Evolutionary conservation across 1,140 invertebrate species (phyloP).

Genomic region (Augochlora pura): DNA sequence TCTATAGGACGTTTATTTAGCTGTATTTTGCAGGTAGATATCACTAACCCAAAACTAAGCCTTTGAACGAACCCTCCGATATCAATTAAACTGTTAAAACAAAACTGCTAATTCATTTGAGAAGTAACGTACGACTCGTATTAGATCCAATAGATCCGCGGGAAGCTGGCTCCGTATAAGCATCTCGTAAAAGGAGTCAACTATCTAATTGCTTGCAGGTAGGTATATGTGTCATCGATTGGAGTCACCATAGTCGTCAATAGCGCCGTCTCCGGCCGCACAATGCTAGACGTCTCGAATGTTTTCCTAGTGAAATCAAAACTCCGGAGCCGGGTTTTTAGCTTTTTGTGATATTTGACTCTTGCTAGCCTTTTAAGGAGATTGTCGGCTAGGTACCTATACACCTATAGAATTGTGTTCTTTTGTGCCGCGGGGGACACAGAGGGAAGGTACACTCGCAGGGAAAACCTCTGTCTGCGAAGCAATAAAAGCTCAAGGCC

Average conservation of each 20-base stretch:
- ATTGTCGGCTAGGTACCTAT: conserved; percentile 38
- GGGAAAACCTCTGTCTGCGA: conserved; percentile 29
- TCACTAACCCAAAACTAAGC: too few species aligned
- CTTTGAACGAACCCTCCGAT: too few species aligned
- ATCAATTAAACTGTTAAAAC: neutral
- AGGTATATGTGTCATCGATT: neutral
- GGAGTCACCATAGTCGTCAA: neutral
- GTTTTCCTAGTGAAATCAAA: conserved; percentile 44
- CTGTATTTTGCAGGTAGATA: too few species aligned
- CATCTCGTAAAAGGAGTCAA: neutral
- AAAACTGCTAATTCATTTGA: neutral
- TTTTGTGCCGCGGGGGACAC: conserved; percentile 10
- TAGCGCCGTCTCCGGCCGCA: neutral
- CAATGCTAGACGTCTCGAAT: conserved; percentile 13
- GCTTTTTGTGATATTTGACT: conserved; percentile 29
- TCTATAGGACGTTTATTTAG: too few species aligned
- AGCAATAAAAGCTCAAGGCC: conserved; percentile 27
- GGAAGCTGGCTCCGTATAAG: neutral
- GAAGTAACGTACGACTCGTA: neutral
- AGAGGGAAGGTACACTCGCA: conserved; percentile 6
- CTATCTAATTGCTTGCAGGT: neutral
- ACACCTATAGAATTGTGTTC: conserved; percentile 32
- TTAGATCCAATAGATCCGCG: neutral
- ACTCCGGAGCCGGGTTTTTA: conserved; percentile 9
- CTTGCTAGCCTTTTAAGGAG: conserved; percentile 46